phyloP scores from a whole-genome alignment of 2,113 vertebrate species.

The Burhinus oedicnemus region DNA sequence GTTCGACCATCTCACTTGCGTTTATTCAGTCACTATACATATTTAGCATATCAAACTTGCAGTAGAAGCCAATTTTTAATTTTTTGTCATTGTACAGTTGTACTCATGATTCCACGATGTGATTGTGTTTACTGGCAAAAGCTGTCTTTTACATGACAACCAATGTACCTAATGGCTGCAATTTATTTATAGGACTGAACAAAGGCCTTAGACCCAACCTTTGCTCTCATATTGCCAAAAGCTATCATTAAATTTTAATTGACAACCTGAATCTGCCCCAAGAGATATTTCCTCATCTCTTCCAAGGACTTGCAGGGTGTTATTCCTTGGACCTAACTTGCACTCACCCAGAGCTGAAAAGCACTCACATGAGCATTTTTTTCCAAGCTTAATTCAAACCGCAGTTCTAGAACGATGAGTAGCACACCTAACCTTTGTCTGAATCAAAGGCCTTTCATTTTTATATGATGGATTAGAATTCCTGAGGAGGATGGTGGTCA shows the following conservation, averaged over 20 bases:
- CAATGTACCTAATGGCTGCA: not conserved
- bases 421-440: not conserved
- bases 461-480: not conserved
- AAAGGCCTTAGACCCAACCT: not conserved
- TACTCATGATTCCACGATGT: not conserved
- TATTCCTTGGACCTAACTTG: not conserved
- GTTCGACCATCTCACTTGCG: not conserved
- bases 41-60: not conserved
- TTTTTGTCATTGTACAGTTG: not conserved
- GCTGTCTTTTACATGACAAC: not conserved
- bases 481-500: not conserved
- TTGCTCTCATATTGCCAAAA: constrained; percentile 2
- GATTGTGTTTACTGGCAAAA: not conserved
- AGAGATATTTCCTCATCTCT: not conserved
- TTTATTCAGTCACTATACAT: not conserved
- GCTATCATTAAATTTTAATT: constrained; percentile 27
- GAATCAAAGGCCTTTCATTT: not conserved
- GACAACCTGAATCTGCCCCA: not conserved
- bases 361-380: not conserved
- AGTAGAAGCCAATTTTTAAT: not conserved
- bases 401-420: not conserved
- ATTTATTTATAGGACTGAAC: constrained; percentile 32
- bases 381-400: not conserved
- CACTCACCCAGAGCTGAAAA: not conserved
- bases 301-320: not conserved